phyloP scores from a whole-genome alignment of 2,113 vertebrate genomes.

The Forbesichthys agassizii region DNA sequence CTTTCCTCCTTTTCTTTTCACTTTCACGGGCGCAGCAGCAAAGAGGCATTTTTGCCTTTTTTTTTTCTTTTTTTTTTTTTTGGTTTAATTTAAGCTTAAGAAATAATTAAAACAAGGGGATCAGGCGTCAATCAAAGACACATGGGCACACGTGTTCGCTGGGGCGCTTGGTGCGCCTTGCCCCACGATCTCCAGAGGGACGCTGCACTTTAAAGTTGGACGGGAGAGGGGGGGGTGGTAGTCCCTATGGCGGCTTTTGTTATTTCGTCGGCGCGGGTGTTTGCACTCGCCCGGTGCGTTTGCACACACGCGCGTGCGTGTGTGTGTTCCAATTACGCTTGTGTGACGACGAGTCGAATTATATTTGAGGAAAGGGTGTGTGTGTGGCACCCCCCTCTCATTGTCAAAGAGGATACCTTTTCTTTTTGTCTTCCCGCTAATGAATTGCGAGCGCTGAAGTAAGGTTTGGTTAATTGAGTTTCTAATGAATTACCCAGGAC shows the following conservation, averaged over 20 bases:
- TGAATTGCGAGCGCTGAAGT: constrained; percentile 93
- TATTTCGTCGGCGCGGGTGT: constrained; percentile 15
- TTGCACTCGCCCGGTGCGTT: neutral
- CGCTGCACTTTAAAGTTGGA: neutral
- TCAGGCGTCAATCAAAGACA: constrained; percentile 60
- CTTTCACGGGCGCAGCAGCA: too few species aligned
- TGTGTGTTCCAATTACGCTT: neutral
- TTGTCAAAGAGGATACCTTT: constrained; percentile 4
- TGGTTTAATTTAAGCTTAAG: constrained; percentile 33
- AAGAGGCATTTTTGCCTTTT: constrained; percentile 23
- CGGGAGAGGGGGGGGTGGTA: neutral
- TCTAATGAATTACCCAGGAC: constrained; percentile 99
- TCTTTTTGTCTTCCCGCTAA: constrained; percentile 76
- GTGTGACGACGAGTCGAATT: constrained; percentile 25
- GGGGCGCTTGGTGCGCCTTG: constrained; percentile 37
- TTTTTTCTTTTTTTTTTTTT: constrained; percentile 24
- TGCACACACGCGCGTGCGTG: neutral
- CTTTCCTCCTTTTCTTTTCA: too few species aligned
- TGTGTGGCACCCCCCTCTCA: neutral
- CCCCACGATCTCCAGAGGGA: constrained; percentile 33
- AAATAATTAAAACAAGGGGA: constrained; percentile 68
- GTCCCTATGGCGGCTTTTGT: constrained; percentile 43
- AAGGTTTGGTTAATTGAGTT: constrained; percentile 98
- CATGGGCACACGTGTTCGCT: constrained; percentile 27
- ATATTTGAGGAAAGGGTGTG: neutral